These are phyloP conservation scores for Acanthosepion esculentum DNA, from an alignment of 2,888 invertebrate genomes.

Conservation along the genomic window DNA sequence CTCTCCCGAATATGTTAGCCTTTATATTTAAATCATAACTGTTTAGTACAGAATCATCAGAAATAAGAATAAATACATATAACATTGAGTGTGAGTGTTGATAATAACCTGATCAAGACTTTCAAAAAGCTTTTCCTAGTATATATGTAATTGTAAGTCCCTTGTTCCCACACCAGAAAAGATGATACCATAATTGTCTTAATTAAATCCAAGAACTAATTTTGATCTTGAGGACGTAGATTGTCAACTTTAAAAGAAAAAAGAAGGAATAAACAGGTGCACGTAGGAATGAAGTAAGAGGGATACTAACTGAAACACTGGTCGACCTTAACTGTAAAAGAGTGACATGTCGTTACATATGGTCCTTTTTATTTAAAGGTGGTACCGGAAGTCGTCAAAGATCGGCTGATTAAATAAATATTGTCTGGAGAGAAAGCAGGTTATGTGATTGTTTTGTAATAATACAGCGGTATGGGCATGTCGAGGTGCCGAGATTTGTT, in stretches of 20 bases:
- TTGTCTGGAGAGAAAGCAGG: not conserved
- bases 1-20: too few species aligned
- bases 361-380: constrained; percentile 33
- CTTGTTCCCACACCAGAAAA: not conserved
- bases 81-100: too few species aligned
- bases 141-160: not conserved
- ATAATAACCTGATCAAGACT: too few species aligned
- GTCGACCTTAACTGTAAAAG: not conserved
- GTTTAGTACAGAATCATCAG: too few species aligned
- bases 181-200: not conserved
- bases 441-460: not conserved
- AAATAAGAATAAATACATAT: too few species aligned
- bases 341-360: not conserved
- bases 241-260: not conserved
- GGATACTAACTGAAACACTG: not conserved
- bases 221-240: not conserved
- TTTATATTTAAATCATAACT: too few species aligned
- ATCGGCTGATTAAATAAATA: constrained; percentile 33
- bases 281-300: not conserved
- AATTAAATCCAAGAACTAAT: not conserved
- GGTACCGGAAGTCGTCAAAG: not conserved
- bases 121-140: too few species aligned
- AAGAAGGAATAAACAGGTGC: not conserved
- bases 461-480: not conserved
- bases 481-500: not conserved